Percentiles rank a stretch among this genome's conserved stretches.
phyloP scores from a whole-genome alignment of 2,888 invertebrate species.

The Stenodema calcarata region DNA sequence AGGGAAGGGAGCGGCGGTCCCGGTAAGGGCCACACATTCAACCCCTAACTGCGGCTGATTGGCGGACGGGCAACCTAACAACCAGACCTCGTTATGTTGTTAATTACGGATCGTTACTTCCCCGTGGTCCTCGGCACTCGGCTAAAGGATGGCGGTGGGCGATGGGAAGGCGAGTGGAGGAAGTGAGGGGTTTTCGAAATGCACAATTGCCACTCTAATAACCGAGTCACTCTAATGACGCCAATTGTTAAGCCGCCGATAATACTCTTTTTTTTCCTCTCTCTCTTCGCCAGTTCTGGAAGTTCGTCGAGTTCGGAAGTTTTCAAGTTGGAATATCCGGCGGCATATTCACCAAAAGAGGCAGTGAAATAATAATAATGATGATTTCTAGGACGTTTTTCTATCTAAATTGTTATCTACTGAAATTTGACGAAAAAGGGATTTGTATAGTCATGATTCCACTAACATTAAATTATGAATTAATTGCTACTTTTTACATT shows the following conservation, averaged over 20 bases:
- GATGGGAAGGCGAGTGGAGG: no score
- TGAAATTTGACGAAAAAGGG: no score
- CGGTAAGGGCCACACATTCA: conserved; percentile 20
- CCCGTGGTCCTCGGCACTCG: background rate
- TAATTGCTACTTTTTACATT: no score
- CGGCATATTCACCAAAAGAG: no score
- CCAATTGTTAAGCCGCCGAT: conserved; percentile 36
- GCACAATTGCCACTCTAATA: conserved; percentile 45
- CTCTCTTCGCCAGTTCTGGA: background rate
- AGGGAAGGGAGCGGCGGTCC: background rate
- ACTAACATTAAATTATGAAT: no score
- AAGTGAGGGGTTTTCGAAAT: conserved; percentile 12
- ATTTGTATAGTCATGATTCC: no score
- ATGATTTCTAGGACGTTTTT: no score
- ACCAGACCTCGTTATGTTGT: conserved; percentile 41
- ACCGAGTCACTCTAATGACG: conserved; percentile 42
- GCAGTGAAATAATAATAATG: no score
- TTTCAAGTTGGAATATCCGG: background rate
- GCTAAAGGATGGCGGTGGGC: background rate
- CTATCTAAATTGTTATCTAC: no score
- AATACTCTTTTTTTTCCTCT: background rate
- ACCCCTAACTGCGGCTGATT: conserved; percentile 39
- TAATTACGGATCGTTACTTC: conserved; percentile 49
- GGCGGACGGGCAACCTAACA: conserved; percentile 36
- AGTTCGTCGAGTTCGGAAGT: background rate